Base-by-base conservation (phyloP, 1,140 invertebrate genomes). In the Luehdorfia chinensis region DNA sequence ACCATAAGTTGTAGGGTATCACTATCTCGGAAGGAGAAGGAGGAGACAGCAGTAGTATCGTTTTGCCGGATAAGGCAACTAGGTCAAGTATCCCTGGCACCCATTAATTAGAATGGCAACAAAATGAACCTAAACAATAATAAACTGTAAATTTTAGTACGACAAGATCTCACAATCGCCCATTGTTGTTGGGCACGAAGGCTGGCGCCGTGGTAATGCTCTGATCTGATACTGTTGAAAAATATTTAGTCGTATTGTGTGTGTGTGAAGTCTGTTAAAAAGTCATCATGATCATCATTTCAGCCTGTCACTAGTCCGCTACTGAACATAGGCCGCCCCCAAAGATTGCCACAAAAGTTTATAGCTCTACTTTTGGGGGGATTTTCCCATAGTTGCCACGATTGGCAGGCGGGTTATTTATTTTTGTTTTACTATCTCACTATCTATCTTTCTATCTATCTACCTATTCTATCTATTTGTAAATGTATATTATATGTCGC, bases 111-210 rank as follows among this genome's bases (percentile, higher is more conserved):
- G 9, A 14, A 37, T 21, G 1, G 34, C 12, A 37, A 37, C 12
- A 27, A 39, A 39, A 39, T 12, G 6, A 27, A 15, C 11, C 9
- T 37, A 11, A 37, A 21, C 25, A 27, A 39, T 36, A 19, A 37
- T 25, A 39, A 39, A 39, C 18, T 4, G 36, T 39, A 27, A 39
- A 14, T 11, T 11, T 37, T 13, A n/a, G n/a, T 23, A 4, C 12
- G 36, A 39, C 36, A 39, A 39, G 19, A 27, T 39, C 18, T 15
- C 7, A 39, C 36, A 27, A 39, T 39, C 19, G 36, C 21, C 21
- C 11, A 37, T 39, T 39, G 36, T 39, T 39, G 6, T 25, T n/a
- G 13, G 36, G n/a, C n/a, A n/a, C n/a, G n/a, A 39, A 39, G 36
- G 19, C 21, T 39, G 19, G 2, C 7, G 8, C 36, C 8, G 7